Evolutionary conservation across 2,888 invertebrate species (phyloP).

Genomic region (Gymnoscelis rufifasciata): DNA sequence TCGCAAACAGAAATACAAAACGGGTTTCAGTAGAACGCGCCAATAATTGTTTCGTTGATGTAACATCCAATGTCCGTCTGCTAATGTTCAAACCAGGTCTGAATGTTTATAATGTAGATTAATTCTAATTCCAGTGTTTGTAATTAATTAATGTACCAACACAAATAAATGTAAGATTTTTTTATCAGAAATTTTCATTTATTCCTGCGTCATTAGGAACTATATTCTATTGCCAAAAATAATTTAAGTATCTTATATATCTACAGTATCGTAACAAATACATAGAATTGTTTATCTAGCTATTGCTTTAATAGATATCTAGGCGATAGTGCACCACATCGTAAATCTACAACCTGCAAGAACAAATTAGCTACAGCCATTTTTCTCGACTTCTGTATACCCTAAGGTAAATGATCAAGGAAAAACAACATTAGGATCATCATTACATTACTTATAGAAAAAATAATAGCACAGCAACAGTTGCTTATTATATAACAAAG

Average conservation of each 20-base stretch:
- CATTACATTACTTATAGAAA: conserved; percentile 1
- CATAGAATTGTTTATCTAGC: conserved; percentile 14
- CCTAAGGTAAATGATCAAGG: not conserved
- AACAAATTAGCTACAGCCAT: not conserved
- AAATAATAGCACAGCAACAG: conserved; percentile 13
- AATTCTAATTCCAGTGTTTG: conserved; percentile 61
- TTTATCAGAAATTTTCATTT: conserved; percentile 62
- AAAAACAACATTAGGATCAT: conserved; percentile 6
- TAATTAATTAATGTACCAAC: conserved; percentile 51
- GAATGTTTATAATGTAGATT: conserved; percentile 58
- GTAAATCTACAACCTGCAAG: not conserved
- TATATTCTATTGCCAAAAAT: conserved; percentile 36
- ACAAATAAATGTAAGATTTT: conserved; percentile 68
- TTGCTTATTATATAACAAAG: conserved; percentile 17
- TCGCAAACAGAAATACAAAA: conserved; percentile 32
- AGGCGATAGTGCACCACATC: conserved; percentile 7
- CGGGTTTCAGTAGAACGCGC: conserved; percentile 44
- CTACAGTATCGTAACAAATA: conserved; percentile 22
- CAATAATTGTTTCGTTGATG: conserved; percentile 35
- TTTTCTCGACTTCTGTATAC: not conserved
- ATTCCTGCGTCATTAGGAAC: conserved; percentile 40
- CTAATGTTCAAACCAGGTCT: conserved; percentile 59
- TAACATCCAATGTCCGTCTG: conserved; percentile 58
- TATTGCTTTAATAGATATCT: conserved; percentile 9
- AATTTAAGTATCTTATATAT: conserved; percentile 24